Conservation (phyloP, 2,113 vertebrate species). For the Proterorhinus semilunaris region DNA sequence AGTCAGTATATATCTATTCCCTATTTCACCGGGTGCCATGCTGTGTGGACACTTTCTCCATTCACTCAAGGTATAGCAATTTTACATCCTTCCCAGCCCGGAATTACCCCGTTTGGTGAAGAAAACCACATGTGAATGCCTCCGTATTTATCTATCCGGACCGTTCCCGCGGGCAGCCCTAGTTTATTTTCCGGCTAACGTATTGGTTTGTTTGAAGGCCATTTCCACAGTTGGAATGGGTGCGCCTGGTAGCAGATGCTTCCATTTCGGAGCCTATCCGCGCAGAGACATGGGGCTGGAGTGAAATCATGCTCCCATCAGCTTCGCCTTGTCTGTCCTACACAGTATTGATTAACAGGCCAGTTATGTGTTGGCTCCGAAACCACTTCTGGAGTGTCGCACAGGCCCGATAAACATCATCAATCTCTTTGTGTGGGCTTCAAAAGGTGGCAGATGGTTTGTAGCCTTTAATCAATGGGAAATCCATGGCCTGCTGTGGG, state of each 20-base stretch:
- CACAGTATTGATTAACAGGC: conserved; percentile 64
- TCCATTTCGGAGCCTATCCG: conserved; percentile 49
- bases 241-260: conserved; percentile 59
- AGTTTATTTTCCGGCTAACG: conserved; percentile 50
- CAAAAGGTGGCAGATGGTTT: conserved; percentile 67
- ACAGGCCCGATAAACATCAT: conserved; percentile 71
- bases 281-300: conserved; percentile 5
- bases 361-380: conserved; percentile 59
- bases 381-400: conserved; percentile 62
- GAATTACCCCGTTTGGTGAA: background rate
- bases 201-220: conserved; percentile 61
- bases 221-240: conserved; percentile 63
- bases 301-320: conserved; percentile 59
- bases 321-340: conserved; percentile 59
- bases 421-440: conserved; percentile 64
- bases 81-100: background rate
- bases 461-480: conserved; percentile 62
- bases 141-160: conserved; percentile 33
- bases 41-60: background rate
- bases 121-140: conserved; percentile 5
- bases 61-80: background rate
- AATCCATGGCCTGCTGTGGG: conserved; percentile 43
- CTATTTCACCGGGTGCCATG: background rate
- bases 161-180: conserved; percentile 14
- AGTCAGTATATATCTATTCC: conserved; percentile 1